A percentile compares a stretch with the other conserved stretches of the same genome.
phyloP scores from a whole-genome alignment of 1,140 invertebrate genomes.

The Olivierus martensii region DNA sequence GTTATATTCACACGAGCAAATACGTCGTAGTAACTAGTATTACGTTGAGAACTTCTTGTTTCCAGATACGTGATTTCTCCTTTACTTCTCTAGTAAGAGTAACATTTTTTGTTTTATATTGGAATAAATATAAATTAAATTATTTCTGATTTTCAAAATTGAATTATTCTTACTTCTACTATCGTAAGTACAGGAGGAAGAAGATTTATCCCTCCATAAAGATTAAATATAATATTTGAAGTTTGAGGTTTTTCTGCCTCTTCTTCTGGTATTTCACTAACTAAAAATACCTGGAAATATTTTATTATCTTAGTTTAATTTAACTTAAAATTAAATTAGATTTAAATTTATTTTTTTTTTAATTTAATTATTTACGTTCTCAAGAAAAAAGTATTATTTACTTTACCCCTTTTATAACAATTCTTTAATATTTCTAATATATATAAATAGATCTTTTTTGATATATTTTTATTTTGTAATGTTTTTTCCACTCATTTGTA shows the following conservation, averaged over 20 bases:
- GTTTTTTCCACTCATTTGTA: too few relatives aligned
- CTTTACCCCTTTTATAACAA: too few relatives aligned
- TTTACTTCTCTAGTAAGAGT: slow-evolving; percentile 51
- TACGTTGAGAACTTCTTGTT: slow-evolving; percentile 56
- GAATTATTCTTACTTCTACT: slow-evolving; percentile 47
- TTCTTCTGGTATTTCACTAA: slow-evolving; percentile 39
- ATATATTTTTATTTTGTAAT: too few relatives aligned
- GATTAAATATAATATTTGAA: slow-evolving; percentile 59
- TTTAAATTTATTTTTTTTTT: too few relatives aligned
- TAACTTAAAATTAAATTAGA: too few relatives aligned
- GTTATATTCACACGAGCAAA: slow-evolving; percentile 73
- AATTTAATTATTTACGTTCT: too few relatives aligned
- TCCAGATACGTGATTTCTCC: slow-evolving; percentile 76
- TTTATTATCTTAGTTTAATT: too few relatives aligned
- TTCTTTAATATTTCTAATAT: too few relatives aligned
- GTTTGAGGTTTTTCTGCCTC: slow-evolving; percentile 36
- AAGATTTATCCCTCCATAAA: slow-evolving; percentile 73
- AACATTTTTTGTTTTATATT: background rate
- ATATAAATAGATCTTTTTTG: too few relatives aligned
- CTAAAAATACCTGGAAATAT: slow-evolving; percentile 39
- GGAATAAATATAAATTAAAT: background rate
- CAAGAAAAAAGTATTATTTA: too few relatives aligned
- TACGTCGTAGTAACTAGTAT: slow-evolving; percentile 63
- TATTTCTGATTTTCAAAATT: background rate
- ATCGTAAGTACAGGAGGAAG: slow-evolving; percentile 74